Evolutionary conservation across 2,113 vertebrate genomes (phyloP), one percentile per base, ranked within the genome.

Genomic region (Hydrolagus affinis): DNA sequence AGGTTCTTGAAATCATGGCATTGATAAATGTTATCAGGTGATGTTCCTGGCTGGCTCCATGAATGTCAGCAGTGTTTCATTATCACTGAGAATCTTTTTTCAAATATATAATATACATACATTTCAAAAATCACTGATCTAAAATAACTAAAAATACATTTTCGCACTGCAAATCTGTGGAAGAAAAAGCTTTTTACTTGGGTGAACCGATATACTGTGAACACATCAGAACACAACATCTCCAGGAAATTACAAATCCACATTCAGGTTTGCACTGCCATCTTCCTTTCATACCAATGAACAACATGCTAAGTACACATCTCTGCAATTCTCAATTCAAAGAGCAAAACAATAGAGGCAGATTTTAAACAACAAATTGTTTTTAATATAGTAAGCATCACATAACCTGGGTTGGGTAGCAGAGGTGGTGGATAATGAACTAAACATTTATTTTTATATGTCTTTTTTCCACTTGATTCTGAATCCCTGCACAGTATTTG

Each of bases 361-460:
- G 60, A 19, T 44, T 44, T 44, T 44, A 44, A 44, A 44, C 44
- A 86, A 87, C 66, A 64, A 77, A 77, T 90, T n/a, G n/a, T 86
- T 88, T 87, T 91, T 86, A 44, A 44, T 44, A 44, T 44, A 44
- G 44, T 44, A 6, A 44, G 44, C 44, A 6, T 44, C 44, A 44
- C 44, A 44, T 44, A 88, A 44, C 44, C 44, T 44, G 44, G 44
- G 6, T 1, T 44, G 44, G 44, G 44, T 44, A 6, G 44, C 44
- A 6, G 85, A 17, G 89, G 85, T 44, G 86, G 86, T 88, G 89
- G 90, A 89, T 87, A 21, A 88, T 90, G 77, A 89, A 86, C 88
- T 89, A 90, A 85, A 87, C 85, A 87, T 85, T 78, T 87, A 62
- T 87, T 88, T 85, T 64, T 87, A 85, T 88, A 14, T 86, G 88